phyloP scores from a whole-genome alignment of 2,113 vertebrate species.

The Turnix velox region DNA sequence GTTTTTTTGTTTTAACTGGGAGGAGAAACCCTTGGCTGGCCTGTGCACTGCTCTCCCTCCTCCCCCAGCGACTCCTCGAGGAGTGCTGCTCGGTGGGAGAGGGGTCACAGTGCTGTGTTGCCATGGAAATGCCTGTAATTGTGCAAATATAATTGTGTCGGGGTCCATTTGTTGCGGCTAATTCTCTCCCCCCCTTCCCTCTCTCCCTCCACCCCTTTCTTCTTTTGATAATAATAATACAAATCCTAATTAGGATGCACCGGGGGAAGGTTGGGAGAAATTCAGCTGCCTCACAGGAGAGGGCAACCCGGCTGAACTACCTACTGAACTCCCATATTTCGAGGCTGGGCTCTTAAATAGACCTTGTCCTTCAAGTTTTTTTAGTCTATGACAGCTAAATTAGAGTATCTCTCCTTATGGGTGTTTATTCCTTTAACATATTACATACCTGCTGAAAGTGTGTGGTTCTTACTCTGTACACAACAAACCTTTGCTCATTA shows the following conservation, averaged over 20 bases:
- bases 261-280: conserved; percentile 1
- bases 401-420: not conserved
- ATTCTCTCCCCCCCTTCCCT: not conserved
- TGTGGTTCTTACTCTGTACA: not conserved
- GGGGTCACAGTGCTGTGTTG: not conserved
- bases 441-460: not conserved
- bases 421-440: not conserved
- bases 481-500: not conserved
- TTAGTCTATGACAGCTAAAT: not conserved
- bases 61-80: not conserved
- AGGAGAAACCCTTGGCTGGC: not conserved
- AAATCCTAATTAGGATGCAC: conserved; percentile 50
- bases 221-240: conserved; percentile 33
- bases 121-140: conserved; percentile 49
- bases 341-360: not conserved
- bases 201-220: not conserved
- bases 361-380: not conserved
- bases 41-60: not conserved
- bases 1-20: not conserved
- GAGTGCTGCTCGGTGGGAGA: not conserved
- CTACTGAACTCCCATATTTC: not conserved
- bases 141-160: conserved; percentile 51
- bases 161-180: conserved; percentile 24
- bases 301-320: not conserved
- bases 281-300: not conserved